Evolutionary conservation across 2,888 invertebrate species (phyloP).

Genomic region (Arrhopalites spinosus): DNA sequence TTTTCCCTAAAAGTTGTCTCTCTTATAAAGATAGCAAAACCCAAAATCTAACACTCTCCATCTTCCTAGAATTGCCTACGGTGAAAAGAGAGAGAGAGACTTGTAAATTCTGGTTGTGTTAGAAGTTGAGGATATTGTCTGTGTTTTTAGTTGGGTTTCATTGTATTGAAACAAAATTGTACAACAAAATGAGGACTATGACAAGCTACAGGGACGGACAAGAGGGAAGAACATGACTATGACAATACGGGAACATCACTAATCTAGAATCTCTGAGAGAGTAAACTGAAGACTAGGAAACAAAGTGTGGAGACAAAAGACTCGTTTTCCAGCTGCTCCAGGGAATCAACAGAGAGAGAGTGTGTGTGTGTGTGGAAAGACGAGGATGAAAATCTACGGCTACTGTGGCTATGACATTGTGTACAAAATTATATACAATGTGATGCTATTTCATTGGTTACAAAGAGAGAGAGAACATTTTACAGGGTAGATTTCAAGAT

Average conservation of each 20-base stretch:
- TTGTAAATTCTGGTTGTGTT: neutral
- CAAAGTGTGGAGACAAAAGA: conserved; percentile 22
- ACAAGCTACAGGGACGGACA: too few relatives aligned
- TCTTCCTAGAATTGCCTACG: too few relatives aligned
- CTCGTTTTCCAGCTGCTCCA: conserved; percentile 23
- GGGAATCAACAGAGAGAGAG: conserved; percentile 2
- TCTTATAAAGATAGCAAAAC: too few relatives aligned
- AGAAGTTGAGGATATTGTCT: neutral
- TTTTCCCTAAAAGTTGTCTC: too few relatives aligned
- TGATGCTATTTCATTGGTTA: too few relatives aligned
- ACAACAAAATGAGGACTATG: neutral
- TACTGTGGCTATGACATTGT: neutral
- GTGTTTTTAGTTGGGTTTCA: too few relatives aligned
- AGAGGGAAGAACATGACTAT: neutral
- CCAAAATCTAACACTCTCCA: too few relatives aligned
- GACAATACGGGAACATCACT: neutral
- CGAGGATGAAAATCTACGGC: neutral
- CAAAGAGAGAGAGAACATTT: too few relatives aligned
- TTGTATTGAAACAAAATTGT: too few relatives aligned
- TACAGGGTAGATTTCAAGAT: too few relatives aligned
- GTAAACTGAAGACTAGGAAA: neutral
- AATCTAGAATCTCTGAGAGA: conserved; percentile 21
- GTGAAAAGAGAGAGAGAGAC: neutral
- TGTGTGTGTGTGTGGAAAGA: neutral
- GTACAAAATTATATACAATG: neutral